Evolutionary conservation across 2,888 invertebrate species (phyloP), one percentile per base, ranked within the genome.

Genomic region (Leptopilina syphax): DNA sequence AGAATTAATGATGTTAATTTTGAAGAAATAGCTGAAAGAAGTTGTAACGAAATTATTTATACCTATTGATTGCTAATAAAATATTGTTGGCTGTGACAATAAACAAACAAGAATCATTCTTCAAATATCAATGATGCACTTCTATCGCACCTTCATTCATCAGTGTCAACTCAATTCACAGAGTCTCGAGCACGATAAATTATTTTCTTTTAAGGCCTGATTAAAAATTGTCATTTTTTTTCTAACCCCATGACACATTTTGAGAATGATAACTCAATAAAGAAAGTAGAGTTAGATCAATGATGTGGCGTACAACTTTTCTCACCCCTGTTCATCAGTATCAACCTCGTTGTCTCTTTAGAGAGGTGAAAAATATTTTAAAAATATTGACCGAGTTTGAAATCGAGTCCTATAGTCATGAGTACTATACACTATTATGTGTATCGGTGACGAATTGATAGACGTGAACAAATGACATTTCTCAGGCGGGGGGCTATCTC

Each of bases 391-490:
- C 70, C 50, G 54, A 50, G 54, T 73, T 60, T 18, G 34, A 57
- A 57, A 57, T 73, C 41, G 34, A 57, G 13, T 6, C 18, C 18
- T 18, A 57, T 13, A 54, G 54, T 34, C 34, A n/a, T 13, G 73
- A 1, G 34, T 34, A 34, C 34, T 73, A 34, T 73, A 73, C 34
- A 54, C 34, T n/a, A 54, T 73, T 34, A n/a, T 73, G 57, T n/a
- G 54, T 83, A 85, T 85, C 84, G 80, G 80, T 80, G 88, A 88
- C 87, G 88, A 86, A 90, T 89, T 88, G 90, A 90, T 90, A 85
- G 90, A 91, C 90, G 86, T 89, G 86, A 89, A 90, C 87, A 89
- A 90, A 90, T 90, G 90, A 90, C 88, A 87, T 85, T 82, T 80
- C 87, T 79, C 87, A 88, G 87, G 87, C 87, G 86, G 88, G 83